Conservation (phyloP, 2,888 invertebrate genomes). For the Trichogramma evanescens region DNA sequence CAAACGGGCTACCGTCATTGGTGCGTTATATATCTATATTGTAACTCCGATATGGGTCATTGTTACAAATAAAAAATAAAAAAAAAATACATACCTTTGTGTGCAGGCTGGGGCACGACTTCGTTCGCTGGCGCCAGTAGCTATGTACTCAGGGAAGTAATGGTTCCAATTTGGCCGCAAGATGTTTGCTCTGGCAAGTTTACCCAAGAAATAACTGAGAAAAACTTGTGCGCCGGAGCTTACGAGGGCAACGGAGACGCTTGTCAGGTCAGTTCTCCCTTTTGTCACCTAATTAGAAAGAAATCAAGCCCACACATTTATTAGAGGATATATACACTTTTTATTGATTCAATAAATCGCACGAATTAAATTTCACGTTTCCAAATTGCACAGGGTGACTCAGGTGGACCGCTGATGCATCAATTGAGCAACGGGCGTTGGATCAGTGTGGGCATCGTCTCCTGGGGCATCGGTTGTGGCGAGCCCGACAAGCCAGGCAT, state of each 20-base stretch:
- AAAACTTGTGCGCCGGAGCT: conserved; percentile 70
- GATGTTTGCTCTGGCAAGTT: conserved; percentile 58
- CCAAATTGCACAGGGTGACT: conserved; percentile 61
- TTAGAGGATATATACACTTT: neutral
- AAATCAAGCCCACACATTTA: neutral
- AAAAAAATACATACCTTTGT: neutral
- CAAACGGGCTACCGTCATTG: conserved; percentile 61
- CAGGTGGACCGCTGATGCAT: conserved; percentile 74
- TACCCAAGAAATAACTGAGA: conserved; percentile 59
- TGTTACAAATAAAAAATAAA: neutral
- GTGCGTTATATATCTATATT: conserved; percentile 39
- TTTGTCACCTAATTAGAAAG: neutral
- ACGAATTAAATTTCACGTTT: neutral
- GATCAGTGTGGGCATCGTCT: conserved; percentile 74
- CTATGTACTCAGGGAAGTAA: conserved; percentile 66
- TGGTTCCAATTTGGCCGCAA: conserved; percentile 71
- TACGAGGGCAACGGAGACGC: conserved; percentile 73
- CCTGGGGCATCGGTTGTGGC: conserved; percentile 80
- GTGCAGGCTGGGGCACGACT: conserved; percentile 70
- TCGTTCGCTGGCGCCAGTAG: conserved; percentile 66
- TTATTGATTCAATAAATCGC: neutral
- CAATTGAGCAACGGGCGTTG: conserved; percentile 69
- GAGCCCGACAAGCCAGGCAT: conserved; percentile 69
- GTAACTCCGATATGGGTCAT: neutral
- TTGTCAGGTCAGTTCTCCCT: conserved; percentile 60